phyloP scores from a whole-genome alignment of 1,140 invertebrate species.

The Drosophila subpulchrella region DNA sequence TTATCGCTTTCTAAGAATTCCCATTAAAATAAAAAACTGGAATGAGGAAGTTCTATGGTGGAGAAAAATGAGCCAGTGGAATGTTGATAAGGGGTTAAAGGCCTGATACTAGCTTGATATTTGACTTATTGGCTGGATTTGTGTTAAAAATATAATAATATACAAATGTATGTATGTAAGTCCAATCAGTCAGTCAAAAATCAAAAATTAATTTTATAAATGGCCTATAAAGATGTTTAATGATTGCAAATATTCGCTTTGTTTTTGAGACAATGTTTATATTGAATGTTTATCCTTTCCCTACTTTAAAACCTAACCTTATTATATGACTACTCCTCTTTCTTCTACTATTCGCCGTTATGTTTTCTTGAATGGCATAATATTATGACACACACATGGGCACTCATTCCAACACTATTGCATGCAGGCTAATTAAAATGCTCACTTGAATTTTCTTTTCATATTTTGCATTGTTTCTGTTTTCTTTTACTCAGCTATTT shows the following conservation, averaged over 20 bases:
- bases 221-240: no score
- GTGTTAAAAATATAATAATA: no score
- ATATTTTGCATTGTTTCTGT: slow-evolving; percentile 11
- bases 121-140: no score
- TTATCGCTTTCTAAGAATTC: not conserved
- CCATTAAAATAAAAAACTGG: not conserved
- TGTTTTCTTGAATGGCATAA: slow-evolving; percentile 46
- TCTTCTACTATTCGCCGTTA: not conserved
- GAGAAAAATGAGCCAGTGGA: not conserved
- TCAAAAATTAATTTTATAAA: no score
- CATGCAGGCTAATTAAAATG: slow-evolving; percentile 63
- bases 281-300: not conserved
- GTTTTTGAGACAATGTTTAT: not conserved
- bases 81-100: not conserved
- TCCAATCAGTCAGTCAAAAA: no score
- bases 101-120: no score
- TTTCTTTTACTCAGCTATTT: slow-evolving; percentile 2
- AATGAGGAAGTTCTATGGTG: not conserved
- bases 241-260: no score
- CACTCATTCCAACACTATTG: not conserved
- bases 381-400: slow-evolving; percentile 20
- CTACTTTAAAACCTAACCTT: not conserved
- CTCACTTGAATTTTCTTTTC: slow-evolving; percentile 22
- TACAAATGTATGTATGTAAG: no score
- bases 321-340: not conserved